Evolutionary conservation across 2,113 vertebrate species (phyloP).

Genomic region (Silurus glanis): DNA sequence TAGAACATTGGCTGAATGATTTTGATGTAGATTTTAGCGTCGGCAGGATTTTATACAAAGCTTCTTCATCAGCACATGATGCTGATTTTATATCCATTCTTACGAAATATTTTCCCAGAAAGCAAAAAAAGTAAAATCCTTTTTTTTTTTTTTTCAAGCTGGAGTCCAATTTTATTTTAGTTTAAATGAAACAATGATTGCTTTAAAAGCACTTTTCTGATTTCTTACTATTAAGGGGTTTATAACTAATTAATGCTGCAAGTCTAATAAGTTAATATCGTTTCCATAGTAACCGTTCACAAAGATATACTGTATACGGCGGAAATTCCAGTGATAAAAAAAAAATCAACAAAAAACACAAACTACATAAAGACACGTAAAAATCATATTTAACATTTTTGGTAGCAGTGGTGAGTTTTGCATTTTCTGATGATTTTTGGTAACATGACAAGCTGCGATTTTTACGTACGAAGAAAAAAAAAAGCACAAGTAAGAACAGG

Average conservation of each 20-base stretch:
- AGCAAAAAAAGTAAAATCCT: not conserved
- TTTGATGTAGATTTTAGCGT: not conserved
- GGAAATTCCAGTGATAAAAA: too few species aligned
- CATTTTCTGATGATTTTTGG: not conserved
- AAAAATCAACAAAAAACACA: too few species aligned
- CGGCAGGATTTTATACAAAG: conserved; percentile 10
- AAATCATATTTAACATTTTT: too few species aligned
- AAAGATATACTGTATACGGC: too few species aligned
- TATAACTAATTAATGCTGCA: not conserved
- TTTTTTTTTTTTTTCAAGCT: not conserved
- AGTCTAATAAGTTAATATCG: not conserved
- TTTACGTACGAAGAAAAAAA: not conserved
- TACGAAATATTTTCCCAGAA: not conserved
- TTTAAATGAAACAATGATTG: not conserved
- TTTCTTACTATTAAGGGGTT: not conserved
- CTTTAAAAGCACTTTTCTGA: not conserved
- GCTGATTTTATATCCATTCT: conserved; percentile 33
- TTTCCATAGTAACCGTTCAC: not conserved
- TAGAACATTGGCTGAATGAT: conserved; percentile 12
- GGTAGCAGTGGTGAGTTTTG: not conserved
- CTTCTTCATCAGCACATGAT: conserved; percentile 39
- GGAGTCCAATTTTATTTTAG: not conserved
- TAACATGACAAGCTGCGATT: not conserved
- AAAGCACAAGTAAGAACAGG: not conserved
- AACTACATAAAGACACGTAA: too few species aligned